Evolutionary conservation across 2,888 invertebrate species (phyloP), one percentile per base, ranked within the genome.

Genomic region (Pachliopta kotzebuea): DNA sequence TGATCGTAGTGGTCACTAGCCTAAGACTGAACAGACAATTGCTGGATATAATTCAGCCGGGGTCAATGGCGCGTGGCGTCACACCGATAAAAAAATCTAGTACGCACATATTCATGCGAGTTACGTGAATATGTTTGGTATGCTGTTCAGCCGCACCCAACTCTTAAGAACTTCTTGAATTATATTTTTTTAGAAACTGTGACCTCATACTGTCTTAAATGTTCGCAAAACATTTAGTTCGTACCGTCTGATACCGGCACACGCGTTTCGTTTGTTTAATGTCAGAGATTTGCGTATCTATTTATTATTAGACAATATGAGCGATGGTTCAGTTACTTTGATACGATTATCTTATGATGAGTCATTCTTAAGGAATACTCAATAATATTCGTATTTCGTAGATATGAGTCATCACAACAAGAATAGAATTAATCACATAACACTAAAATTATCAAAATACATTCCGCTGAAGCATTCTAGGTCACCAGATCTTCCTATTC

Each of bases 21-120:
- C 23, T 62, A 65, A 62, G 61, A 20, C 68, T 70, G 77, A 70
- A 74, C 60, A 65, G 45, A 64, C 65, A 66, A 68, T 68, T 26
- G 63, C 74, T 65, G 68, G 74, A 76, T 54, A 58, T 61, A 61
- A 54, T 61, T 80, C 78, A 72, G 69, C 77, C 75, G 80, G 74
- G 86, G 84, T 86, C 88, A 88, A 85, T 86, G 85, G 78, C 82
- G 88, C 82, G 72, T 88, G 86, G 85, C 84, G 86, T 88, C 87
- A 86, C 71, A 76, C 67, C 76, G 76, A 75, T 76, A 80, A 76
- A 78, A 78, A 78, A 71, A 71, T 67, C 72, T 74, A 65, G 68
- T 65, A 68, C 67, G 64, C 31, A 24, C 42, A 66, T 68, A 66
- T 57, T 57, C 64, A 68, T 69, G 31, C 55, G 58, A 57, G 58